Evolutionary conservation across 2,888 invertebrate species (phyloP), one percentile per base, ranked within the genome.

Genomic region (Eupithecia inturbata): DNA sequence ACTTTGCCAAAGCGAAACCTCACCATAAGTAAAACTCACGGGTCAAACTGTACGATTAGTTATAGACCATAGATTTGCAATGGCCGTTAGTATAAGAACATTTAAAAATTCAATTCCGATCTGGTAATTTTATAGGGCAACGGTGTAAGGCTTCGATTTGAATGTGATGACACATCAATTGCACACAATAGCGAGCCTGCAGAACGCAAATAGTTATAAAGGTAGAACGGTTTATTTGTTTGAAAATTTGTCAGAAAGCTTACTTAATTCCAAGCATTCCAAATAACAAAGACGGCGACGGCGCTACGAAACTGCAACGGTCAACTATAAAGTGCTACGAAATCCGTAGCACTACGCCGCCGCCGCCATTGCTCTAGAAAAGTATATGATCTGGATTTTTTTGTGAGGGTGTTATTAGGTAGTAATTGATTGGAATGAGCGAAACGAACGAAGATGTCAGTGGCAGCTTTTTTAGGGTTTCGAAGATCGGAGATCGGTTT

Each of bases 331-430:
- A 62, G 31, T 22, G 49, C 68, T 68, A 68, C 53, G 53, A 57
- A 68, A 36, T 22, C 7, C 33, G 68, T 67, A 68, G 36, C 68
- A 22, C 22, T 68, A 33, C 57, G 57, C 68, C 62, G 31, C 19
- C 57, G 14, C 68, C 62, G 31, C 19, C 57, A 5, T 12, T 26
- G 5, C 12, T 14, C 57, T 57, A 57, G 12, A 57, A 57, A 57
- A 26, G 22, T 49, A 9, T 49, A 7, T 22, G 22, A 22, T 41
- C 19, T 36, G 36, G 7, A 36, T 36, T 36, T 9, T 36, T 9
- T 36, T 36, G 33, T 31, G 5, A 31, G 5, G 31, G 31, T 31
- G 5, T 31, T 31, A 31, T 31, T 31, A 31, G 3, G 3, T 31
- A 3, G 31, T 31, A 31, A 31, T 31, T 31, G 31, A n/a, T n/a